These are phyloP conservation scores for Yasuhikotakia modesta DNA, from an alignment of 2,797 vertebrate genomes.

Conservation along the genomic window DNA sequence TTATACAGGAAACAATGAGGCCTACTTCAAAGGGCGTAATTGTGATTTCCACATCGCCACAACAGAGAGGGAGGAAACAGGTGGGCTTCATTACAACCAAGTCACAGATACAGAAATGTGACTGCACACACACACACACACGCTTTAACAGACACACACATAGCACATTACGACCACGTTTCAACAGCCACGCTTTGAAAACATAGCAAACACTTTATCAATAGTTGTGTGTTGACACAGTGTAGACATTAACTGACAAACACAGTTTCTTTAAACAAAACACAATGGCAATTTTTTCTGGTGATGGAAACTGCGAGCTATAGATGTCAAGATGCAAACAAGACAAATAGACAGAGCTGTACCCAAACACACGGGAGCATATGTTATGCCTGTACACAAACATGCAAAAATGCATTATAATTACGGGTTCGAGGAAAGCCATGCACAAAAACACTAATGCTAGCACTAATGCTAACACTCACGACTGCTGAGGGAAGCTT, in stretches of 20 bases:
- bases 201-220: slow-evolving; percentile 47
- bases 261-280: slow-evolving; percentile 37
- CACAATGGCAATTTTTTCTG: slow-evolving; percentile 16
- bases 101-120: slow-evolving; percentile 58
- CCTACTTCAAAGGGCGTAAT: slow-evolving; percentile 74
- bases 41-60: slow-evolving; percentile 70
- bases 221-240: slow-evolving; percentile 33
- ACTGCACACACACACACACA: slow-evolving; percentile 64
- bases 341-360: slow-evolving; percentile 61
- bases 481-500: too few species aligned
- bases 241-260: slow-evolving; percentile 53
- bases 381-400: slow-evolving; percentile 18
- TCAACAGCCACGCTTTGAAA: slow-evolving; percentile 37
- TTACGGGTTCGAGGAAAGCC: not conserved
- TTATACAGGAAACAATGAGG: slow-evolving; percentile 83
- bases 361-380: slow-evolving; percentile 31
- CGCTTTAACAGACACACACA: slow-evolving; percentile 41
- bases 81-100: slow-evolving; percentile 69
- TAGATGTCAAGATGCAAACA: slow-evolving; percentile 34
- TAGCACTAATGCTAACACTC: too few species aligned
- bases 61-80: slow-evolving; percentile 74
- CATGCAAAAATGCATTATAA: slow-evolving; percentile 13
- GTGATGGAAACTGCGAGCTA: not conserved
- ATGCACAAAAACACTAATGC: slow-evolving; percentile 20
- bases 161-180: slow-evolving; percentile 43